These are phyloP conservation scores for Lutraria rhynchaena DNA, from an alignment of 1,140 invertebrate genomes.

Conservation along the genomic window DNA sequence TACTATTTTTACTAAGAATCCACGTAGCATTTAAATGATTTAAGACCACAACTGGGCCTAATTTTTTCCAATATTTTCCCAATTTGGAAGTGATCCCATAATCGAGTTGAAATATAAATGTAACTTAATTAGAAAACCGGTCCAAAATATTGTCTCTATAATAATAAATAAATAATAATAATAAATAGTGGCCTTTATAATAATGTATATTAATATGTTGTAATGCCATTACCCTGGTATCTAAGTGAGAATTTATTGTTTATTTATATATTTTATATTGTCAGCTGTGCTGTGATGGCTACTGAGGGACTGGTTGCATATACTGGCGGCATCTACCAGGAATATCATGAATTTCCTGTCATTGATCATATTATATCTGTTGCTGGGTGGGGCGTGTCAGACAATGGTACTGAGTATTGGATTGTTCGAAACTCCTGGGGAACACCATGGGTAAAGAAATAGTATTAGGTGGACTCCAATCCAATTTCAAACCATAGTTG, in stretches of 20 bases:
- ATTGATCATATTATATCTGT: constrained; percentile 84
- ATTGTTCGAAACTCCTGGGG: constrained; percentile 84
- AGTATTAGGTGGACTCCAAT: background rate
- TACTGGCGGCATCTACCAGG: constrained; percentile 82
- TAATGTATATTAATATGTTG: background rate
- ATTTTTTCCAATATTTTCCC: too few relatives aligned
- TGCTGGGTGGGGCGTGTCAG: constrained; percentile 83
- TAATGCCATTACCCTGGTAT: background rate
- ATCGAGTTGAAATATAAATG: too few relatives aligned
- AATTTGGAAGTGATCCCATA: too few relatives aligned
- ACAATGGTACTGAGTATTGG: constrained; percentile 83
- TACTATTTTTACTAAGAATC: too few relatives aligned
- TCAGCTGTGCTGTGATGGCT: constrained; percentile 82
- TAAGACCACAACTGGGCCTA: too few relatives aligned
- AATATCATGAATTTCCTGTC: constrained; percentile 77
- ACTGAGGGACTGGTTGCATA: constrained; percentile 83
- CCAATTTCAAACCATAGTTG: background rate
- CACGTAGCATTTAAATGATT: too few relatives aligned
- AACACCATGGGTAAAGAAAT: constrained; percentile 82
- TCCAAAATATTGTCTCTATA: too few relatives aligned
- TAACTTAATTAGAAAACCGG: too few relatives aligned
- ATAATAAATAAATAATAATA: too few relatives aligned
- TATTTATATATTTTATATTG: constrained; percentile 52
- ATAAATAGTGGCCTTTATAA: too few relatives aligned
- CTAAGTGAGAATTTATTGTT: background rate